Conservation (phyloP, 2,797 vertebrate genomes). For the Ataeniobius toweri region DNA sequence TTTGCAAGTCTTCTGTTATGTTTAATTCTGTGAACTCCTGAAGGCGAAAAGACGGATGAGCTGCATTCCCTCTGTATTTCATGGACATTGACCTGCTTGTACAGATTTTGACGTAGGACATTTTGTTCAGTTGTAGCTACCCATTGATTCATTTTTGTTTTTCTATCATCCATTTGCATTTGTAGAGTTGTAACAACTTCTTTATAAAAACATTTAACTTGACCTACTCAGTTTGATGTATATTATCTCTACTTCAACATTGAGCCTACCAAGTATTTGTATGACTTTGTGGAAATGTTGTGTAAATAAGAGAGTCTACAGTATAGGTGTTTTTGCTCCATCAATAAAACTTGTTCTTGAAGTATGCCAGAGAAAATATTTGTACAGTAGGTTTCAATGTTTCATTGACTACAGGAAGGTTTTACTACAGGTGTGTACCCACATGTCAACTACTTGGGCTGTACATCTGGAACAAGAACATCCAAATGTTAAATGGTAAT, state of each 20-base stretch:
- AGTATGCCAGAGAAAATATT: slow-evolving; percentile 59
- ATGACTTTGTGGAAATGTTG: slow-evolving; percentile 73
- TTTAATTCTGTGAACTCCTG: slow-evolving; percentile 46
- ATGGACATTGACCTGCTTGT: slow-evolving; percentile 63
- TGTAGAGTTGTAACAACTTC: slow-evolving; percentile 83
- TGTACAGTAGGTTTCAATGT: slow-evolving; percentile 27
- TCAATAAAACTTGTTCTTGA: slow-evolving; percentile 75
- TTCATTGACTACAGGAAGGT: not conserved
- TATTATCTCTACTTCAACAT: slow-evolving; percentile 79
- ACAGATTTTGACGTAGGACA: slow-evolving; percentile 74
- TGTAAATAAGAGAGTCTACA: slow-evolving; percentile 81
- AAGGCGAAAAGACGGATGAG: slow-evolving; percentile 40
- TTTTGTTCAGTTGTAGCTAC: slow-evolving; percentile 70
- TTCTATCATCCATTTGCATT: slow-evolving; percentile 74
- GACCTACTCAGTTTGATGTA: slow-evolving; percentile 71
- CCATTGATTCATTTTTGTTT: slow-evolving; percentile 29
- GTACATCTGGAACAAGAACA: not conserved
- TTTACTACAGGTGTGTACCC: not conserved
- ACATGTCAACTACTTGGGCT: not conserved
- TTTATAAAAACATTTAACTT: slow-evolving; percentile 70
- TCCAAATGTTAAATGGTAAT: not conserved
- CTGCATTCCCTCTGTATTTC: slow-evolving; percentile 50
- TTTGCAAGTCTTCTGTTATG: slow-evolving; percentile 24
- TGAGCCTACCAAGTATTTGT: slow-evolving; percentile 79
- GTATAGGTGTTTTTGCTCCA: slow-evolving; percentile 72